A percentile compares a stretch with the other conserved stretches of the same genome.
Conservation (phyloP, 2,888 invertebrate genomes). For the Crioceris asparagi region DNA sequence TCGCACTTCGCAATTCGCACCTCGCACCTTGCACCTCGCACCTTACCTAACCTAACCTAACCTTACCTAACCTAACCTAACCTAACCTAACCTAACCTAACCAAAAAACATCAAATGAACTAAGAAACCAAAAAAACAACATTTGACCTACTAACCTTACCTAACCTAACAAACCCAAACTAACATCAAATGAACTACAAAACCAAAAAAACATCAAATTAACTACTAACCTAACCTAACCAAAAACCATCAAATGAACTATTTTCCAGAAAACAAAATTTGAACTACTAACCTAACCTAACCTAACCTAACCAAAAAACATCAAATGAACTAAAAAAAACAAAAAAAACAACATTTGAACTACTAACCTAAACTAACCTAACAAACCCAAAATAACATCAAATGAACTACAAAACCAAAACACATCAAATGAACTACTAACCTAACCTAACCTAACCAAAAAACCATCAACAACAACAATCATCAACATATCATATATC, state of each 20-base stretch:
- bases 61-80: conserved; percentile 5
- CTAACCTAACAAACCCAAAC: conserved; percentile 5
- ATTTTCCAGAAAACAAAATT: too few relatives aligned
- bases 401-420: conserved; percentile 21
- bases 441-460: too few relatives aligned
- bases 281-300: conserved; percentile 5
- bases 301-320: conserved; percentile 2
- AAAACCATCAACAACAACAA: too few relatives aligned
- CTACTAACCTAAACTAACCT: too few relatives aligned
- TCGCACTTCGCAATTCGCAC: too few relatives aligned
- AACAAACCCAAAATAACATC: too few relatives aligned
- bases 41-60: too few relatives aligned
- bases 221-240: conserved; percentile 5
- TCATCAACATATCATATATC: too few relatives aligned
- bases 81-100: conserved; percentile 5
- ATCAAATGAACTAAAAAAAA: not conserved
- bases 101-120: conserved; percentile 1
- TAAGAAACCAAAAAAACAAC: conserved; percentile 1
- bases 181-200: too few relatives aligned
- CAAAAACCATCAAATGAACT: too few relatives aligned
- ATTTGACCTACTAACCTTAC: conserved; percentile 4
- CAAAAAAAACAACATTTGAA: conserved; percentile 6
- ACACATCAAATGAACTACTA: conserved; percentile 18
- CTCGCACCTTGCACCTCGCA: too few relatives aligned
- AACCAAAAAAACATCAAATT: too few relatives aligned